Base-by-base conservation (phyloP, 2,113 vertebrate species). In the Callipepla squamata region DNA sequence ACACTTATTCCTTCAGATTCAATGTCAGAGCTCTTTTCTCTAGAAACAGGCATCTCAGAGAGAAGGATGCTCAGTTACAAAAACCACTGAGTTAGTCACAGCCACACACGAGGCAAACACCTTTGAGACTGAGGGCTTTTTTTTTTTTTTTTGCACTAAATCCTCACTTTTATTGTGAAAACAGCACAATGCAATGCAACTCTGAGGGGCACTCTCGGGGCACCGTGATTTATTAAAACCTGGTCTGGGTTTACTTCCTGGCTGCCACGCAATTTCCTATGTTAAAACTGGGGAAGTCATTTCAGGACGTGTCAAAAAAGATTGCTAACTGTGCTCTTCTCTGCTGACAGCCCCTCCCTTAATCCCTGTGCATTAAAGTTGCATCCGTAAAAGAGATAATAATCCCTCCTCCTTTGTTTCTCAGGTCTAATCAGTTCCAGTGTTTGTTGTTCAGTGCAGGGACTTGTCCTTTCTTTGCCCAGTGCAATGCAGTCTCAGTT, bases 381-480 rank as follows among this genome's bases (percentile, higher is more conserved):
- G 70, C 45, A 6, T 48, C 74, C 50, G 16, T 53, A 38, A 65
- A 47, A 5, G 58, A 47, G 40, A 13, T 7, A 7, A 17, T 6
- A 38, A 90, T 85, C 48, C 58, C 66, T 89, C n/a, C 45, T 30
- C 81, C 63, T 72, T 65, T 34, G 9, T 63, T 79, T 25, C 78
- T 66, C 66, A 9, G 51, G 7, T 68, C 84, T 80, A 42, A 83
- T 23, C 68, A 21, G 53, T 44, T 79, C 0, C 0, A 85, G 30
- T 0, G 0, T 22, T 48, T 2, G 14, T 5, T 3, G 57, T 8
- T 59, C 11, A 0, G 7, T 13, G 8, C 7, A 53, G 40, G 58
- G 48, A 16, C 19, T 68, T 57, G 48, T 74, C 44, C 67, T 65
- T 5, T 15, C 5, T n/a, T 65, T 57, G 51, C 13, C 17, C 1